Evolutionary conservation across 2,888 invertebrate species (phyloP), one percentile per base, ranked within the genome.

Genomic region (Saturnia japonica): DNA sequence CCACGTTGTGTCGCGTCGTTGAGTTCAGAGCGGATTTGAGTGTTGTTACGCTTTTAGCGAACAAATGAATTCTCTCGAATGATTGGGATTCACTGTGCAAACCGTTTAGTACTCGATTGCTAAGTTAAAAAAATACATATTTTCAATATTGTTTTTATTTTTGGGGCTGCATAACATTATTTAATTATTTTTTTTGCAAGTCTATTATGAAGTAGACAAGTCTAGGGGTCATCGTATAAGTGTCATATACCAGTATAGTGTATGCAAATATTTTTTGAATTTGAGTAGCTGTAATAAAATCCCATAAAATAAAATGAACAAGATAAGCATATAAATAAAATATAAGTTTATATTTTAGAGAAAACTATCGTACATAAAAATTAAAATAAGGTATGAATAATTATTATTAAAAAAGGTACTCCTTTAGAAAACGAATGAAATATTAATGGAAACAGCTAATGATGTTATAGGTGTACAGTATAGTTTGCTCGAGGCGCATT

Each of bases 1-100:
- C 71, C 72, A 54, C 75, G 80, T 22, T 19, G 54, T n/a, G 14
- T 42, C 42, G 51, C 12, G 82, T 78, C 82, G 85, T 74, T 76
- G 76, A 77, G 71, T 74, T 71, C 75, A 72, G 77, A 78, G 75
- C 76, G 85, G 87, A 88, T 88, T 85, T 84, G 82, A 78, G 87
- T 84, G 86, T 85, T 86, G 89, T 86, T 89, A 89, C 87, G 91
- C 90, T 91, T 91, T 91, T 90, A 89, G 82, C 84, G 88, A 82
- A 83, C 87, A 91, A 91, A 91, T 91, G 90, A 91, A 90, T 89
- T 89, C 87, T 82, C 83, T 77, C 81, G 84, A 88, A 88, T 89
- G 86, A 89, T 89, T 85, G 85, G 90, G 89, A 87, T 91, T 88
- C 82, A 70, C 76, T 85, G 81, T 82, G 87, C 84, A 89, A 91